Conservation (phyloP, 2,113 vertebrate genomes). For the Alligator sinensis region DNA sequence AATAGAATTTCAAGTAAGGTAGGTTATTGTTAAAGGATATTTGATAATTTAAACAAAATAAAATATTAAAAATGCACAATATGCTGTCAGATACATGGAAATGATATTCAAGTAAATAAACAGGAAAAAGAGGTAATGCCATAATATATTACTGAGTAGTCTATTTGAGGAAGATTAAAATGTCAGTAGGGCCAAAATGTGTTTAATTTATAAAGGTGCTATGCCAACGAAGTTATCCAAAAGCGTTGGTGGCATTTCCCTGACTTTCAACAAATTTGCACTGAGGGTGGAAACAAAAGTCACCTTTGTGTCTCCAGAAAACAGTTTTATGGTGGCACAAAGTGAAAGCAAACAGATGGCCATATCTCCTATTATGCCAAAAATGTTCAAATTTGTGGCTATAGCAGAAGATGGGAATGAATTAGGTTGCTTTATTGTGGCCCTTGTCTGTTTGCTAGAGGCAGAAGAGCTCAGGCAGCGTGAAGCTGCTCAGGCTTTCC, state of each 20-base stretch:
- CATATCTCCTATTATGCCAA: no score
- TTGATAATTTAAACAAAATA: constrained; percentile 15
- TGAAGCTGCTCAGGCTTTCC: no score
- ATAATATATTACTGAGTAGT: neutral
- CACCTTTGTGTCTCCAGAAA: no score
- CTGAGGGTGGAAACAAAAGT: neutral
- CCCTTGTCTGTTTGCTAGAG: no score
- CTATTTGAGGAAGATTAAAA: neutral
- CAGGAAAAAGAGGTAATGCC: neutral
- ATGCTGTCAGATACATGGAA: neutral
- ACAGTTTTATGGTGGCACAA: no score
- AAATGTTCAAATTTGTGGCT: no score
- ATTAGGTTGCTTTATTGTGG: no score
- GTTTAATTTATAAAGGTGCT: neutral
- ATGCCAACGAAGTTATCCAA: neutral
- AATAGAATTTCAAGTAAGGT: constrained; percentile 22
- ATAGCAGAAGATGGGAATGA: no score
- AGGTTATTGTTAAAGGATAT: neutral
- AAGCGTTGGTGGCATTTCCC: neutral
- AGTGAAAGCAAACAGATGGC: no score
- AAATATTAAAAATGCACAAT: constrained; percentile 4
- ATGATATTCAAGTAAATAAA: neutral
- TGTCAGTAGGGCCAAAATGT: neutral
- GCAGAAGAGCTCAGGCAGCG: no score
- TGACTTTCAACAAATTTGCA: neutral